Evolutionary conservation across 2,888 invertebrate genomes (phyloP).

Genomic region (Parnassius mnemosyne): DNA sequence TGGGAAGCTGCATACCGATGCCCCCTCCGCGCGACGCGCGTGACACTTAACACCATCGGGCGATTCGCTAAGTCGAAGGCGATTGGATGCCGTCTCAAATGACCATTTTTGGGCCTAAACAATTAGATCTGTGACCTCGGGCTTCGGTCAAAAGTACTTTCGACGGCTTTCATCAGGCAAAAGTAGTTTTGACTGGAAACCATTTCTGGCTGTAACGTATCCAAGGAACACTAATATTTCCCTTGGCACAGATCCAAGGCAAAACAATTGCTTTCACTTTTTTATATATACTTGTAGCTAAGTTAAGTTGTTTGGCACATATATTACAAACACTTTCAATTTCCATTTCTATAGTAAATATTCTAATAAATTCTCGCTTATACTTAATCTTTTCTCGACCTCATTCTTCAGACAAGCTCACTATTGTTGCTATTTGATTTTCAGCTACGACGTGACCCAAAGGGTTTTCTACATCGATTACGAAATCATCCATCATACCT

Average conservation of each 20-base stretch:
- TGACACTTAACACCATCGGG: no score
- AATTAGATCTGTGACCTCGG: not conserved
- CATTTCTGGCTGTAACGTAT: constrained; percentile 35
- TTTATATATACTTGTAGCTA: constrained; percentile 26
- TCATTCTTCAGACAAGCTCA: constrained; percentile 16
- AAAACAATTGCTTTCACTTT: constrained; percentile 46
- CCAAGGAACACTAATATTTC: constrained; percentile 36
- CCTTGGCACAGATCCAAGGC: constrained; percentile 49
- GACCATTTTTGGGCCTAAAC: no score
- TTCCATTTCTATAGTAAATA: constrained; percentile 3
- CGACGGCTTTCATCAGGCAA: no score
- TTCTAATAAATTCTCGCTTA: not conserved
- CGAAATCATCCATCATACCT: constrained; percentile 28
- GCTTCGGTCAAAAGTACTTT: constrained; percentile 28
- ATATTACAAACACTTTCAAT: constrained; percentile 2
- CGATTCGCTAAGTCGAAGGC: no score
- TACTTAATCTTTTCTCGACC: constrained; percentile 22
- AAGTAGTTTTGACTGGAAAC: no score
- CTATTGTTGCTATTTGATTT: constrained; percentile 13
- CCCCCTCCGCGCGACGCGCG: no score
- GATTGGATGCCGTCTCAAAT: no score
- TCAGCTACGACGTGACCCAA: constrained; percentile 12
- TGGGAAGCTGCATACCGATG: no score
- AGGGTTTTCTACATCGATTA: constrained; percentile 20
- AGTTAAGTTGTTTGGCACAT: constrained; percentile 32